Conservation (phyloP, 2,888 invertebrate genomes). For the Hypselothyrea guttata region DNA sequence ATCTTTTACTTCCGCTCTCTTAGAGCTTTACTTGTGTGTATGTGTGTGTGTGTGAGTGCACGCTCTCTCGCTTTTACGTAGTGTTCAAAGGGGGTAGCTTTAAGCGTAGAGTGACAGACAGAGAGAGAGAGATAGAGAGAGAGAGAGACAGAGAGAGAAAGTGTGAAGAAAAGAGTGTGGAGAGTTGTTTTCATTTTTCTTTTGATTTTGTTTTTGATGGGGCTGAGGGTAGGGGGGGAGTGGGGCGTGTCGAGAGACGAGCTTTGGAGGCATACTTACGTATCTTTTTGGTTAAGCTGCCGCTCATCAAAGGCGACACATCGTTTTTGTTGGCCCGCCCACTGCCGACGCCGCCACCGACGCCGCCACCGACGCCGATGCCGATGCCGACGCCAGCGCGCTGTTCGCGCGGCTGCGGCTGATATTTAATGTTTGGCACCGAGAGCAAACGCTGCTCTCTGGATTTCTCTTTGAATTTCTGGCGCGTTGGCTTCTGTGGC, state of each 20-base stretch:
- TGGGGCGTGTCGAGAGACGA: conserved; percentile 12
- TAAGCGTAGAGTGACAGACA: not conserved
- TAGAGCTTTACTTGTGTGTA: no score
- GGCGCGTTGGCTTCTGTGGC: conserved; percentile 84
- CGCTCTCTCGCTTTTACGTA: conserved; percentile 2
- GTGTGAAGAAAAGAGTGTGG: conserved; percentile 7
- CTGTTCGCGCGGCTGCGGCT: conserved; percentile 82
- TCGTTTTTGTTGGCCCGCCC: conserved; percentile 79
- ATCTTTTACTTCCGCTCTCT: no score
- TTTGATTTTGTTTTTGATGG: not conserved
- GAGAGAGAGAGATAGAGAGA: conserved; percentile 7
- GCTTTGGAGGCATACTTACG: conserved; percentile 87
- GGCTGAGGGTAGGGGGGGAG: not conserved
- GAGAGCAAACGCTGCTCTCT: conserved; percentile 88
- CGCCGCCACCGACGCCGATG: conserved; percentile 30
- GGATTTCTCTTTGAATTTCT: conserved; percentile 84
- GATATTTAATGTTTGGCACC: conserved; percentile 89
- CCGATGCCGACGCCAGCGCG: conserved; percentile 52
- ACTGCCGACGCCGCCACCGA: conserved; percentile 29
- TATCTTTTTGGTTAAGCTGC: conserved; percentile 91
- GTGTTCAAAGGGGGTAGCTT: not conserved
- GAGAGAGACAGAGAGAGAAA: not conserved
- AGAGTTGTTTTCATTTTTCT: no score
- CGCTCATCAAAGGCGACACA: conserved; percentile 85
- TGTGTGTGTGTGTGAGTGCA: not conserved